Evolutionary conservation across 2,797 vertebrate species (phyloP).

Genomic region (Microchirus variegatus): DNA sequence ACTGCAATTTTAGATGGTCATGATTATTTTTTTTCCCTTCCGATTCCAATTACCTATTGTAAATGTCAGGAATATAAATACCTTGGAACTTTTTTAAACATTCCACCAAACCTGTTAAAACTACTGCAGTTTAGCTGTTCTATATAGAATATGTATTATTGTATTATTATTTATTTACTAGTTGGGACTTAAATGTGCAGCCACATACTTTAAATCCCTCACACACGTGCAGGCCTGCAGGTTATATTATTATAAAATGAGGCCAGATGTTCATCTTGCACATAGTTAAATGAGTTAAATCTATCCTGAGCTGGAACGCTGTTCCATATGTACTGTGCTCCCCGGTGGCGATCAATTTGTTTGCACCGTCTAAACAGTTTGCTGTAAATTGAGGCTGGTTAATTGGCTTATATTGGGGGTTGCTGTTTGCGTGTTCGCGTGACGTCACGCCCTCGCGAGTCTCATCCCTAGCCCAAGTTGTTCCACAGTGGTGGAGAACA

Average conservation of each 20-base stretch:
- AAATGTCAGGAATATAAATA: no score
- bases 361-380: constrained; percentile 1
- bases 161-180: no score
- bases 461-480: constrained; percentile 10
- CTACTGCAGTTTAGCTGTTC: no score
- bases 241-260: constrained; percentile 38
- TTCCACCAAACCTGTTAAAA: no score
- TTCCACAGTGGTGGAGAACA: constrained; percentile 32
- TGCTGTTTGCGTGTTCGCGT: constrained; percentile 41
- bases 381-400: constrained; percentile 13
- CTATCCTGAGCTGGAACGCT: constrained; percentile 1
- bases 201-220: no score
- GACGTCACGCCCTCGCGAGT: constrained; percentile 60
- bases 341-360: constrained; percentile 25
- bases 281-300: constrained; percentile 21
- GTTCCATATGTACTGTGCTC: constrained; percentile 12
- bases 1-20: no score
- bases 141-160: no score
- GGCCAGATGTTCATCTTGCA: constrained; percentile 18
- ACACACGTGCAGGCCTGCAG: constrained; percentile 9
- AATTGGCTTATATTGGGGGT: constrained; percentile 31
- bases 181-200: not conserved
- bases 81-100: no score
- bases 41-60: no score
- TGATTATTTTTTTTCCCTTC: no score